Conservation (phyloP, 2,888 invertebrate genomes). For the Acholoe squamosa region DNA sequence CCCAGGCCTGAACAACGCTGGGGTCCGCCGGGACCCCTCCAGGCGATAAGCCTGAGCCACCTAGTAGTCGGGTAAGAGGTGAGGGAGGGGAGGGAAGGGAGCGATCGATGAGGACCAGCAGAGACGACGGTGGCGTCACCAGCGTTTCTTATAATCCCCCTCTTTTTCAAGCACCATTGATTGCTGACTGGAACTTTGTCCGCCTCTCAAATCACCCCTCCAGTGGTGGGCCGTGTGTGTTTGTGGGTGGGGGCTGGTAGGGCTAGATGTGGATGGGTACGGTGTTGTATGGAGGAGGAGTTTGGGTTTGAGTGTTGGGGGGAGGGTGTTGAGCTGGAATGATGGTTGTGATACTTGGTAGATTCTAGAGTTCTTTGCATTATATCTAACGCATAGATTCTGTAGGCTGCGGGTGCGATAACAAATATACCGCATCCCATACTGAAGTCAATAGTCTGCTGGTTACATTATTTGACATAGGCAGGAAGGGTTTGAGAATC, state of each 20-base stretch:
- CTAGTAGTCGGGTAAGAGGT: neutral
- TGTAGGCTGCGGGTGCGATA: too few species aligned
- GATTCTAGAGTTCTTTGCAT: too few species aligned
- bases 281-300: neutral
- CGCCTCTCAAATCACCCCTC: neutral
- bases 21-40: neutral
- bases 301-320: neutral
- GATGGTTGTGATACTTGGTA: too few species aligned
- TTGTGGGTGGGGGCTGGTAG: neutral
- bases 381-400: too few species aligned
- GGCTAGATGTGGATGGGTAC: neutral
- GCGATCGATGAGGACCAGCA: constrained; percentile 5
- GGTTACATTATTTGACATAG: too few species aligned
- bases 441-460: too few species aligned
- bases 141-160: constrained; percentile 10
- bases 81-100: neutral
- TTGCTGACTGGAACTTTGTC: constrained; percentile 46
- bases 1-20: neutral
- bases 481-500: too few species aligned
- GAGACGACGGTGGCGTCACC: neutral
- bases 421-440: too few species aligned
- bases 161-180: constrained; percentile 46
- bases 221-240: neutral
- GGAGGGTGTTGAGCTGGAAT: neutral
- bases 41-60: constrained; percentile 34